Evolutionary conservation across 2,797 vertebrate genomes (phyloP).

Genomic region (Myioborus miniatus): DNA sequence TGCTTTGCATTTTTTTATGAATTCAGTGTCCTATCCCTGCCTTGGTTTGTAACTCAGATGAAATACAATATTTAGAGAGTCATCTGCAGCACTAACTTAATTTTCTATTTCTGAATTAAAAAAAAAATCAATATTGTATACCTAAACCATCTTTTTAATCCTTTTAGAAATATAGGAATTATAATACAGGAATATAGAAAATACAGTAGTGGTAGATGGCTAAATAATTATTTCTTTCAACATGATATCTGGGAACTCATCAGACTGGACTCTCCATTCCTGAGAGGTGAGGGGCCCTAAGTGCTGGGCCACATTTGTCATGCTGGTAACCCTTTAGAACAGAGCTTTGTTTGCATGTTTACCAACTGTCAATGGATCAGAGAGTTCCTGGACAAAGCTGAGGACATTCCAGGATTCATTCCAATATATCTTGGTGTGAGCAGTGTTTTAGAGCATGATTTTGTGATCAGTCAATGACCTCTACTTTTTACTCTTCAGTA

Average conservation of each 20-base stretch:
- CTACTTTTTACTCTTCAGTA: not conserved
- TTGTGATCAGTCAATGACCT: not conserved
- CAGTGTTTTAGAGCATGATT: not conserved
- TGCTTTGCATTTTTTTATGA: not conserved
- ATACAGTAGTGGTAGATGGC: rapidly evolving
- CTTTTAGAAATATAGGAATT: not conserved
- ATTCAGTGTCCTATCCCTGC: not conserved
- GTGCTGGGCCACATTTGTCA: not conserved
- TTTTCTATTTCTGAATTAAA: not conserved
- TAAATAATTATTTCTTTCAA: not conserved
- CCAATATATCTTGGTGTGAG: not conserved
- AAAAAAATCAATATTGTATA: not conserved
- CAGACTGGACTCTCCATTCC: not conserved
- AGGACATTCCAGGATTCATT: rapidly evolving
- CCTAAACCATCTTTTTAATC: not conserved
- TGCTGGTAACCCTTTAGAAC: not conserved
- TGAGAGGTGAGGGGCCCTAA: too few species aligned
- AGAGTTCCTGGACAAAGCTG: not conserved
- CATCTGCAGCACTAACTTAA: not conserved
- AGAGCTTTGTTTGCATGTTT: not conserved
- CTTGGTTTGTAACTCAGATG: not conserved
- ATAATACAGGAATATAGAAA: not conserved
- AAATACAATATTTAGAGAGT: not conserved
- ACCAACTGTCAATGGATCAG: rapidly evolving
- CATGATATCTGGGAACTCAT: not conserved